A percentile compares a stretch with the other conserved stretches of the same genome.
phyloP scores from a whole-genome alignment of 2,888 invertebrate genomes.

The Athripsodes cinereus region DNA sequence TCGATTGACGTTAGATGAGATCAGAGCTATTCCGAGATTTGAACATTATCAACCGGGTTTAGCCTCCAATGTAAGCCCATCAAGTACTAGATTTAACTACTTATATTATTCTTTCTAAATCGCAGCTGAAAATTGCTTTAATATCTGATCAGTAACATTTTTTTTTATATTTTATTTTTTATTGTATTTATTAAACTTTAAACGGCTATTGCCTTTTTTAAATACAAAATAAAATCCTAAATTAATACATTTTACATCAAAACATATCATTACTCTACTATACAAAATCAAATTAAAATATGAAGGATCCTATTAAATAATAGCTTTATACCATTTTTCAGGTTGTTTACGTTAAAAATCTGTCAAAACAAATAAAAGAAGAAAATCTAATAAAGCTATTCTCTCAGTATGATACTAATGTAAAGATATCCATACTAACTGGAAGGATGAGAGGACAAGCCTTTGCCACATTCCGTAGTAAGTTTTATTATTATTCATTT shows the following conservation, averaged over 20 bases:
- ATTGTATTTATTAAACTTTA: too few species aligned
- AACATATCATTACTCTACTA: too few species aligned
- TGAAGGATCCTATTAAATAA: too few species aligned
- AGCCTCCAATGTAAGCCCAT: slow-evolving; percentile 51
- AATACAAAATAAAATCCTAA: too few species aligned
- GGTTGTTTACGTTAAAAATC: slow-evolving; percentile 53
- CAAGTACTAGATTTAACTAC: slow-evolving; percentile 1
- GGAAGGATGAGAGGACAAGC: slow-evolving; percentile 56
- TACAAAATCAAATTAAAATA: too few species aligned
- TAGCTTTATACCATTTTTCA: too few species aligned
- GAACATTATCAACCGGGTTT: slow-evolving; percentile 47
- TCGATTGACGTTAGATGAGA: slow-evolving; percentile 48
- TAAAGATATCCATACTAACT: slow-evolving; percentile 43
- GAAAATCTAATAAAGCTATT: slow-evolving; percentile 46
- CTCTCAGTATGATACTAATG: slow-evolving; percentile 40
- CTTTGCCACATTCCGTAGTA: slow-evolving; percentile 50
- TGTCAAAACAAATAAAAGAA: slow-evolving; percentile 42
- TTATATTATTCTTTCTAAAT: neutral
- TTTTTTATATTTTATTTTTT: too few species aligned
- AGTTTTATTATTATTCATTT: slow-evolving; percentile 12
- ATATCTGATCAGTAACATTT: too few species aligned
- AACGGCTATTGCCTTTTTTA: too few species aligned
- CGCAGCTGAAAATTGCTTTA: too few species aligned
- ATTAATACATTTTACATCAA: too few species aligned
- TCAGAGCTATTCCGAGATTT: slow-evolving; percentile 49